A percentile compares a stretch with the other conserved stretches of the same genome.
Conservation (phyloP, 2,797 vertebrate genomes). For the Micrastur ruficollis region DNA sequence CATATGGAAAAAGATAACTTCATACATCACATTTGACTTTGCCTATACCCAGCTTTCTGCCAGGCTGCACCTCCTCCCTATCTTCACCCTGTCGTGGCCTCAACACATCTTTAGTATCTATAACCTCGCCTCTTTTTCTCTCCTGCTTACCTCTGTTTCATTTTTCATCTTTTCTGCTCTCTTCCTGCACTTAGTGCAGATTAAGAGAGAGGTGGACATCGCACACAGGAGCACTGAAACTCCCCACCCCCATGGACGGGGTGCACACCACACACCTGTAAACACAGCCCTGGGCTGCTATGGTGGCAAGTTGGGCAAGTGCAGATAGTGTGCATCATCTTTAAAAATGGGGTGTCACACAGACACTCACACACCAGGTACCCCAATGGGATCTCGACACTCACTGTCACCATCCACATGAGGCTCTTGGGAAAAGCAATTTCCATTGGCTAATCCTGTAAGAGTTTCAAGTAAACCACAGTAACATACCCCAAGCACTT, state of each 20-base stretch:
- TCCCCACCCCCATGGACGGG: accelerated
- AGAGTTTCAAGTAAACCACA: not conserved
- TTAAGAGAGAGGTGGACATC: not conserved
- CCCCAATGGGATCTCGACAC: accelerated
- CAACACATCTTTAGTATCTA: not conserved
- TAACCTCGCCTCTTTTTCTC: not conserved
- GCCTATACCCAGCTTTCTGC: not conserved
- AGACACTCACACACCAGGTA: not conserved
- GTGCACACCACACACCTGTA: not conserved
- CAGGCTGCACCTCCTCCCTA: not conserved
- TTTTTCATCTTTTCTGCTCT: not conserved
- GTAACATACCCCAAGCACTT: not conserved
- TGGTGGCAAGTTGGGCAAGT: not conserved
- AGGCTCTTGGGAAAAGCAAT: not conserved
- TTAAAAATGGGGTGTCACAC: not conserved
- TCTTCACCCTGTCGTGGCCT: not conserved
- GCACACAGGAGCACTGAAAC: not conserved
- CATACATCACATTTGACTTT: not conserved
- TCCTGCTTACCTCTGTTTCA: not conserved
- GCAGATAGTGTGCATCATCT: not conserved
- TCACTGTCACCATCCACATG: accelerated
- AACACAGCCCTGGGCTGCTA: not conserved
- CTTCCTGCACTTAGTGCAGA: not conserved
- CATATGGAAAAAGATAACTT: not conserved
- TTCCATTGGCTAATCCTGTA: not conserved